Evolutionary conservation across 2,888 invertebrate genomes (phyloP).

Genomic region (Nymphalis urticae): DNA sequence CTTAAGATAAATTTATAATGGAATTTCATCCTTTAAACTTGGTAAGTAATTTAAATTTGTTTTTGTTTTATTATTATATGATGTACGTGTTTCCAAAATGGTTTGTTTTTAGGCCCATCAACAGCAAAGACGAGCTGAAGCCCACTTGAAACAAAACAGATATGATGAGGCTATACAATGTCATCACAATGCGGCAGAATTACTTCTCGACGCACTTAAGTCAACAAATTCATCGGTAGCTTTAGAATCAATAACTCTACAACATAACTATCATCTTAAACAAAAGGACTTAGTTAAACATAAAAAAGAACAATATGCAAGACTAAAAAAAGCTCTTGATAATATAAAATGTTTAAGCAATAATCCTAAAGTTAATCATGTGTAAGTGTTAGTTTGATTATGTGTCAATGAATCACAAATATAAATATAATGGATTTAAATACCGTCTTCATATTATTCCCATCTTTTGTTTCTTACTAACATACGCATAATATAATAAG

Average conservation of each 20-base stretch:
- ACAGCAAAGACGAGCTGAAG: conserved; percentile 87
- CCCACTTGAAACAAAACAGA: conserved; percentile 83
- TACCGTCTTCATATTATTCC: too few species aligned
- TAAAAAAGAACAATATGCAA: conserved; percentile 79
- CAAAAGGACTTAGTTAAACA: conserved; percentile 83
- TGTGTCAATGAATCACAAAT: too few species aligned
- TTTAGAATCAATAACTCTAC: conserved; percentile 86
- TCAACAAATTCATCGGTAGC: conserved; percentile 81
- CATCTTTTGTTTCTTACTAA: background rate
- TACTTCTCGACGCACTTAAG: conserved; percentile 84
- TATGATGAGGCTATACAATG: conserved; percentile 88
- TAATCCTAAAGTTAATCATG: conserved; percentile 56
- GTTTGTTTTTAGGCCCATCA: conserved; percentile 84
- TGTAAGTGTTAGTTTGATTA: background rate
- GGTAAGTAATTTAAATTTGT: conserved; percentile 49
- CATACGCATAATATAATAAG: background rate
- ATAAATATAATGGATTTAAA: too few species aligned
- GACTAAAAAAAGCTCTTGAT: conserved; percentile 76
- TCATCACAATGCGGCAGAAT: conserved; percentile 85
- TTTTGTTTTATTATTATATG: background rate
- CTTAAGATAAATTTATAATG: conserved; percentile 47
- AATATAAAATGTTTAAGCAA: conserved; percentile 66
- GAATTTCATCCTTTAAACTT: conserved; percentile 71
- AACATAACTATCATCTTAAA: conserved; percentile 86
- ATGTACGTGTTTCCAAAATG: background rate